Evolutionary conservation across 2,888 invertebrate species (phyloP).

Genomic region (Hyposoter dolosus): DNA sequence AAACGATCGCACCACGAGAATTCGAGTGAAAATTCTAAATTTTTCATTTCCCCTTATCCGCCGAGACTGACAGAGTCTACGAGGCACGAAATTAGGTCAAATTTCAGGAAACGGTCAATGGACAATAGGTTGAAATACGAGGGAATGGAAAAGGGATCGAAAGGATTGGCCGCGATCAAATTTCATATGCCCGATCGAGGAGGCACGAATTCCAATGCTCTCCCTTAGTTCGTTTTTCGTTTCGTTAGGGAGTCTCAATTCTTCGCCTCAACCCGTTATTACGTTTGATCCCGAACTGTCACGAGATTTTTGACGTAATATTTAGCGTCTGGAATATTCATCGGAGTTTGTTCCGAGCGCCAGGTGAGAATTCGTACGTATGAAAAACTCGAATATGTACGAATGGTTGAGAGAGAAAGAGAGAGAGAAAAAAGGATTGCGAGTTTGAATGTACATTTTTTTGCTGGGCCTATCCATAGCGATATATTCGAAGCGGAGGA

Average conservation of each 20-base stretch:
- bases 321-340: conserved; percentile 15
- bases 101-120: conserved; percentile 29
- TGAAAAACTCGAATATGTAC: conserved; percentile 30
- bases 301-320: conserved; percentile 29
- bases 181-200: conserved; percentile 60
- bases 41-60: not conserved
- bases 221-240: not conserved
- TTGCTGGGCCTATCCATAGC: conserved; percentile 2
- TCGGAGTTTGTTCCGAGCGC: conserved; percentile 31
- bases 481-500: conserved; percentile 41
- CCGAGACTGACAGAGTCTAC: not conserved
- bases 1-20: not conserved
- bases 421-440: not conserved
- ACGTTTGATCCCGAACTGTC: conserved; percentile 23
- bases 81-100: conserved; percentile 28
- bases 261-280: conserved; percentile 11
- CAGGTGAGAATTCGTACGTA: conserved; percentile 44
- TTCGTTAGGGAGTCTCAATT: not conserved
- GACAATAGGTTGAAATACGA: not conserved
- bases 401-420: not conserved
- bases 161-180: conserved; percentile 63
- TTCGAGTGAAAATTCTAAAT: not conserved
- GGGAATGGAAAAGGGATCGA: conserved; percentile 5
- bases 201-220: not conserved
- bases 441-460: conserved; percentile 31